Percentiles rank a stretch among this genome's conserved stretches.
These are phyloP conservation scores for Drosophila arawakana DNA, from an alignment of 1,140 invertebrate genomes.

Conservation along the genomic window DNA sequence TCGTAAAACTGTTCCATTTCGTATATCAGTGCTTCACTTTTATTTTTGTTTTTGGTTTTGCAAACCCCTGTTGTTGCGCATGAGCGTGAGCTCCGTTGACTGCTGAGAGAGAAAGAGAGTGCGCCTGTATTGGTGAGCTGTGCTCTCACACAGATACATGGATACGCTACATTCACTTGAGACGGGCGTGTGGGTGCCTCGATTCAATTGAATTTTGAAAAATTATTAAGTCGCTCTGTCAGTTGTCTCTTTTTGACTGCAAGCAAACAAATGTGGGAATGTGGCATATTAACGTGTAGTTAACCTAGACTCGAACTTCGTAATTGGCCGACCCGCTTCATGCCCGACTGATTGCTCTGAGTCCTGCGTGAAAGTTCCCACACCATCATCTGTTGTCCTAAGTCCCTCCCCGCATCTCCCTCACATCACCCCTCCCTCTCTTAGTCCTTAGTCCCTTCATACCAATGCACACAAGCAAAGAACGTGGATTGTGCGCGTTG, in stretches of 20 bases:
- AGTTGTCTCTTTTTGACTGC: conserved; percentile 6
- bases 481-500: conserved; percentile 61
- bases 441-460: conserved; percentile 47
- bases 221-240: conserved; percentile 45
- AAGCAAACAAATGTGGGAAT: conserved; percentile 54
- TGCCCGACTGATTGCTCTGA: conserved; percentile 67
- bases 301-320: conserved; percentile 49
- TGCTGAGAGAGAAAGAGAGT: conserved; percentile 17
- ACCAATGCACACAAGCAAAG: conserved; percentile 65
- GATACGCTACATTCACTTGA: conserved; percentile 36
- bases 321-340: conserved; percentile 68
- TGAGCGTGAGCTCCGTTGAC: conserved; percentile 45
- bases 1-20: conserved; percentile 5
- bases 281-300: conserved; percentile 56
- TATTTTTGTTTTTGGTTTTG: conserved; percentile 43
- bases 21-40: conserved; percentile 22
- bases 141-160: not conserved
- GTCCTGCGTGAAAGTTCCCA: conserved; percentile 62
- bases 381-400: conserved; percentile 62
- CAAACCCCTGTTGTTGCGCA: conserved; percentile 65
- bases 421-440: not conserved
- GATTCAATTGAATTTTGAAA: conserved; percentile 33
- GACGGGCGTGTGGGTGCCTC: conserved; percentile 34
- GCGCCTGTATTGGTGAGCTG: conserved; percentile 12
- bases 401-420: conserved; percentile 4